A percentile compares a stretch with the other conserved stretches of the same genome.
Evolutionary conservation across 2,888 invertebrate genomes (phyloP).

Genomic region (Spodoptera littoralis): DNA sequence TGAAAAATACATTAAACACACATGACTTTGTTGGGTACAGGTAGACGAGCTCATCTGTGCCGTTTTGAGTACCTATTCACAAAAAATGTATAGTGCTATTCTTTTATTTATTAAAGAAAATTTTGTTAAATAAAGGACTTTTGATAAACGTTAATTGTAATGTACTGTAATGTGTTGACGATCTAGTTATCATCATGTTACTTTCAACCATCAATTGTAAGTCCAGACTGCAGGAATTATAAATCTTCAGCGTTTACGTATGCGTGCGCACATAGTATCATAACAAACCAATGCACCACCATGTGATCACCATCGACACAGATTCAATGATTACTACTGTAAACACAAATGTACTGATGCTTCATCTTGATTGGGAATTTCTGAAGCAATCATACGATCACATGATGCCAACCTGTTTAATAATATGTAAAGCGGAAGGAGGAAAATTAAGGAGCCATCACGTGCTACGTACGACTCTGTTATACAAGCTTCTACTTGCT

Average conservation of each 20-base stretch:
- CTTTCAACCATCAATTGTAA: too few relatives aligned
- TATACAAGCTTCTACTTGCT: slow-evolving; percentile 26
- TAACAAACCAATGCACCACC: background rate
- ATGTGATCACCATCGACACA: background rate
- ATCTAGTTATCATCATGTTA: too few relatives aligned
- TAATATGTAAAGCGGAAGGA: slow-evolving; percentile 50
- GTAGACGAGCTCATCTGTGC: too few relatives aligned
- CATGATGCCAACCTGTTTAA: slow-evolving; percentile 41
- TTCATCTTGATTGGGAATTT: slow-evolving; percentile 35
- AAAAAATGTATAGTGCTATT: too few relatives aligned
- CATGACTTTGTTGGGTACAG: too few relatives aligned
- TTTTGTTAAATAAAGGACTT: too few relatives aligned
- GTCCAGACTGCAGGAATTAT: too few relatives aligned
- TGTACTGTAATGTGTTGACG: too few relatives aligned
- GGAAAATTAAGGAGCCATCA: slow-evolving; percentile 46
- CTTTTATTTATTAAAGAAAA: too few relatives aligned
- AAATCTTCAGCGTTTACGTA: background rate
- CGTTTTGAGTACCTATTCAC: too few relatives aligned
- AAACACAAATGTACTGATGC: slow-evolving; percentile 3
- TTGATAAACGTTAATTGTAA: too few relatives aligned
- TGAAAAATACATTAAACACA: too few relatives aligned
- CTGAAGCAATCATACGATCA: slow-evolving; percentile 42
- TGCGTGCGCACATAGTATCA: background rate
- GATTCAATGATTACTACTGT: slow-evolving; percentile 11
- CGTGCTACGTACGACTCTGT: slow-evolving; percentile 28